Conservation (phyloP, 2,888 invertebrate species). For the Callyntrura guangdongensis region DNA sequence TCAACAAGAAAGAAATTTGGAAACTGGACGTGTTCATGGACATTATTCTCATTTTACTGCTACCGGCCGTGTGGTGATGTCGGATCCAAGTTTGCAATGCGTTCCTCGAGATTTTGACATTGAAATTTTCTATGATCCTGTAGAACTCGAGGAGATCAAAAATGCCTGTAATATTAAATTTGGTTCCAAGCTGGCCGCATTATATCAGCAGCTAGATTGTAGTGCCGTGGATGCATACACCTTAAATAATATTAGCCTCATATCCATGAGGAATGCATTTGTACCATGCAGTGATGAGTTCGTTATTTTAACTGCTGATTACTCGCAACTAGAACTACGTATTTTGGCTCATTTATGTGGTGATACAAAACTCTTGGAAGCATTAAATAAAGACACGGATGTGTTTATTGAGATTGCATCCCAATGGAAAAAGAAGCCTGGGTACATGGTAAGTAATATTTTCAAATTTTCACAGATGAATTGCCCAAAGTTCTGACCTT, state of each 20-base stretch:
- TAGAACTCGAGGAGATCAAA: slow-evolving; percentile 76
- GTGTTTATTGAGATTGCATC: slow-evolving; percentile 95
- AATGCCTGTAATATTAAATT: slow-evolving; percentile 73
- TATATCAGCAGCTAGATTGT: slow-evolving; percentile 71
- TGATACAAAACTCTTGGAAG: slow-evolving; percentile 90
- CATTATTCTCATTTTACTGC: slow-evolving; percentile 86
- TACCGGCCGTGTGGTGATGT: slow-evolving; percentile 94
- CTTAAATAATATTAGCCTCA: slow-evolving; percentile 73
- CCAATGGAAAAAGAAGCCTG: slow-evolving; percentile 91
- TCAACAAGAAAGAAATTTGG: slow-evolving; percentile 85
- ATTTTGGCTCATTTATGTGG: slow-evolving; percentile 96
- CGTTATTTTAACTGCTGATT: slow-evolving; percentile 96
- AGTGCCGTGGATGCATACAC: slow-evolving; percentile 3
- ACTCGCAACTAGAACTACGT: slow-evolving; percentile 97
- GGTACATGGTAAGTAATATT: slow-evolving; percentile 87
- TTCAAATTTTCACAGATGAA: no score
- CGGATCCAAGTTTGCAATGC: slow-evolving; percentile 97
- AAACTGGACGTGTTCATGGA: slow-evolving; percentile 85
- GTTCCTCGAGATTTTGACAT: slow-evolving; percentile 94
- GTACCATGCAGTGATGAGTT: slow-evolving; percentile 87
- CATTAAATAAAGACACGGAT: slow-evolving; percentile 89
- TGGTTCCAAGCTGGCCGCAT: slow-evolving; percentile 73
- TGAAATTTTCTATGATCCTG: slow-evolving; percentile 84
- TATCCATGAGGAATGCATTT: slow-evolving; percentile 88
- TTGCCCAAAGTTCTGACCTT: no score